phyloP scores from a whole-genome alignment of 2,113 vertebrate species.

The Caranx ignobilis region DNA sequence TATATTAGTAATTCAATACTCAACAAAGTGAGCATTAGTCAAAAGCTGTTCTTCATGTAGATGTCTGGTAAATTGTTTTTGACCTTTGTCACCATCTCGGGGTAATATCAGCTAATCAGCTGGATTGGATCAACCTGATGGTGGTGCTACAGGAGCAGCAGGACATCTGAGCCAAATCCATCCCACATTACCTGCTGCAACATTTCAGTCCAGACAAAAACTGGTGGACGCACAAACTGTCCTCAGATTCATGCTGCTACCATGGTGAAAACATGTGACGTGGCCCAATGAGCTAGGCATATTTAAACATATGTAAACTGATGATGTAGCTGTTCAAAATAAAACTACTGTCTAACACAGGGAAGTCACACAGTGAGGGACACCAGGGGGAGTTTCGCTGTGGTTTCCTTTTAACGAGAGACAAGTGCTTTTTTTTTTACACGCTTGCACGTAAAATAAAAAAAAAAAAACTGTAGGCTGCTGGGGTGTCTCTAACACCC shows the following conservation, averaged over 20 bases:
- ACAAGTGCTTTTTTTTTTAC: slow-evolving; percentile 76
- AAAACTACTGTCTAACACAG: background rate
- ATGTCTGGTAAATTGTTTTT: background rate
- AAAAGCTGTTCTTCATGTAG: background rate
- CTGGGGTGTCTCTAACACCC: slow-evolving; percentile 54
- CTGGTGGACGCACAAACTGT: background rate
- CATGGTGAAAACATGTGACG: background rate
- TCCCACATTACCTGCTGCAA: background rate
- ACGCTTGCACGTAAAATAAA: slow-evolving; percentile 62
- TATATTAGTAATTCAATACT: background rate
- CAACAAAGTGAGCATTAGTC: background rate
- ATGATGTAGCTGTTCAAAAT: background rate
- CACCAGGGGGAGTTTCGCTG: slow-evolving; percentile 17
- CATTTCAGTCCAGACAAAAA: slow-evolving; percentile 25
- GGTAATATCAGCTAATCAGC: background rate
- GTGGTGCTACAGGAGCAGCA: no score
- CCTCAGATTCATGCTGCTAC: background rate
- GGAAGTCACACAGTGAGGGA: slow-evolving; percentile 2
- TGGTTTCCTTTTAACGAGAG: slow-evolving; percentile 65
- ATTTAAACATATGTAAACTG: slow-evolving; percentile 4
- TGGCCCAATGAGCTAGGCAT: background rate
- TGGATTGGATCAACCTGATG: background rate
- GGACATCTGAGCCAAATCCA: background rate
- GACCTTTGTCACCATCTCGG: background rate
- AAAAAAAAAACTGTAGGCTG: slow-evolving; percentile 41